phyloP scores from a whole-genome alignment of 2,888 invertebrate species.

The Andrena bicolor region DNA sequence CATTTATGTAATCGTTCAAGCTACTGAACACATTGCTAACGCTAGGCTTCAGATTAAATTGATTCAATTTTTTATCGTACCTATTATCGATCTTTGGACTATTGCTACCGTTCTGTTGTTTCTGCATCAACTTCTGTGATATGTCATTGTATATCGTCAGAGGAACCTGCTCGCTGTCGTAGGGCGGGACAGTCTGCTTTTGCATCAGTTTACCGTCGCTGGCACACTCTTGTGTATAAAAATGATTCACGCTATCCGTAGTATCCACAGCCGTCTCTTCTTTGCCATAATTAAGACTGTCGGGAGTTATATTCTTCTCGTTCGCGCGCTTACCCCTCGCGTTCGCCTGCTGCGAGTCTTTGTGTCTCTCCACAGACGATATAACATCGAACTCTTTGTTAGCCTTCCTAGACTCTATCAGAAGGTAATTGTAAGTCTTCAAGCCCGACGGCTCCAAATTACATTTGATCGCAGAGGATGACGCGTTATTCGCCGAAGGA shows the following conservation, averaged over 20 bases:
- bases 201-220: conserved; percentile 73
- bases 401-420: conserved; percentile 51
- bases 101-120: conserved; percentile 76
- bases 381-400: conserved; percentile 48
- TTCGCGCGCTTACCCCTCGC: conserved; percentile 21
- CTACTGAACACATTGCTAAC: conserved; percentile 89
- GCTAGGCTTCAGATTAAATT: conserved; percentile 84
- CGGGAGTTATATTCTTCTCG: conserved; percentile 35
- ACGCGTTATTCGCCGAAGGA: conserved; percentile 57
- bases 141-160: conserved; percentile 78
- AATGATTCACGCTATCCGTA: conserved; percentile 77
- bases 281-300: conserved; percentile 29
- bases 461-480: conserved; percentile 38
- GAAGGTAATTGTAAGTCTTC: conserved; percentile 52
- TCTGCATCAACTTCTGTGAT: conserved; percentile 78
- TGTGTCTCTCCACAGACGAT: conserved; percentile 58
- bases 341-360: conserved; percentile 32
- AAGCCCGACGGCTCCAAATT: conserved; percentile 38
- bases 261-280: conserved; percentile 44
- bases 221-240: conserved; percentile 72
- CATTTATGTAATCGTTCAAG: conserved; percentile 88
- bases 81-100: conserved; percentile 76
- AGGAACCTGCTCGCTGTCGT: conserved; percentile 70
- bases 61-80: conserved; percentile 81
- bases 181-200: conserved; percentile 72